Evolutionary conservation across 2,113 vertebrate species (phyloP), one percentile per base, ranked within the genome.

Genomic region (Solea senegalensis): DNA sequence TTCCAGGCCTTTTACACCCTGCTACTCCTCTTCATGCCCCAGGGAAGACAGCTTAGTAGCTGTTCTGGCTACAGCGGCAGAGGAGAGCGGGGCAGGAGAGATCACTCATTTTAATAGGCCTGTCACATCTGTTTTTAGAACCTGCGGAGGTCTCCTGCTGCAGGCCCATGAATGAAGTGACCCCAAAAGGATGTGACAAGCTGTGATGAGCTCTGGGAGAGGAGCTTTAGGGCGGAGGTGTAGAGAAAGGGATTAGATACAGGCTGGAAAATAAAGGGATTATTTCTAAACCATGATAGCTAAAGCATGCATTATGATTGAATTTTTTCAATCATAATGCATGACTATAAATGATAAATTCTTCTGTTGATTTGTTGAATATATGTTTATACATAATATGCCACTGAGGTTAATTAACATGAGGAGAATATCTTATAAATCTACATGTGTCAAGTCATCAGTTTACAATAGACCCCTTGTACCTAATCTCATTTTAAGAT

Each of bases 91-190:
- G 82, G 78, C 79, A 74, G 69, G 13, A 16, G 80, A 83, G 86
- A 90, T 91, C 92, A 87, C 81, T 93, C 88, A 91, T 89, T 92
- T 91, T 92, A 93, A 93, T 91, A 88, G 86, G 90, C 87, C 90
- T 88, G 90, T 92, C 90, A 93, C 90, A 85, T 84, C 93, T 93
- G 91, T 93, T 91, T 94, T 94, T 90, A 86, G 90, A 88, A 90
- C 90, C 85, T 73, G 82, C 61, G 73, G 82, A 79, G 74, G 75
- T 86, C 85, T 85, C 76, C 76, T 72, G 82, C 90, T 89, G 79
- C 81, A 52, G 89, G 88, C 73, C 80, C 62, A 66, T 72, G 75
- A 90, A 88, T 86, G 65, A 87, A 90, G 78, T 90, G 85, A 91
- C 89, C 88, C 85, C 85, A 87, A 91, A 92, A 87, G 70, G 77